Evolutionary conservation across 2,888 invertebrate genomes (phyloP), one percentile per base, ranked within the genome.

Genomic region (Parnassius glacialis): DNA sequence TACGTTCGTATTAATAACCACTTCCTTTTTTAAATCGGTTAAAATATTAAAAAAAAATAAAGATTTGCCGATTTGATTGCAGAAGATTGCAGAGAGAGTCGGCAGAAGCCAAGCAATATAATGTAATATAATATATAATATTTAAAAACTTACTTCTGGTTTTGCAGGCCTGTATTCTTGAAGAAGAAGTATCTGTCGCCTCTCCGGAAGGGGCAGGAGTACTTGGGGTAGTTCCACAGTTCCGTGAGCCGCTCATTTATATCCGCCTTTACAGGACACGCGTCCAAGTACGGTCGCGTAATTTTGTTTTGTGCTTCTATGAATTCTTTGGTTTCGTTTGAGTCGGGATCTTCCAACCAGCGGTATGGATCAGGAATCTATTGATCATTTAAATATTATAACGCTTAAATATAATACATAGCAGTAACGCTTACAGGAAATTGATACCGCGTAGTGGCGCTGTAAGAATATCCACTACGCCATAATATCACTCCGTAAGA

Each of bases 181-280:
- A 94, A 96, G 87, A 97, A 98, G 87, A 97, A 99, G 85, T 98
- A 99, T 79, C 93, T 93, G 68, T 94, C 91, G 3, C 98, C 99
- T 74, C 96, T 94, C 72, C 94, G 94, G 75, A 93, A 94, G 0
- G 98, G 98, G 71, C 96, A 96, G 2, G 97, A 95, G 86, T 96
- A 97, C 90, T 98, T 98, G n/a, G 98, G 97, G 87, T 97, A 99
- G 85, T 99, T 96, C 98, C 98, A 98, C 42, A 98, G 90, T 73
- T 97, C 95, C 0, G 96, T 98, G 42, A 99, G 92, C 68, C 97
- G 94, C 57, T 94, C 91, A 74, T 95, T 94, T 64, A 99, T 93
- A 70, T 94, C 94, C 10, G 94, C 89, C 79, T 96, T 95, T 55
- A 94, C 93, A 0, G 94, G 92, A 74, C 96, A 98, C 20, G 93